These are phyloP conservation scores for Chelonus insularis DNA, from an alignment of 1,140 invertebrate species.

Conservation along the genomic window DNA sequence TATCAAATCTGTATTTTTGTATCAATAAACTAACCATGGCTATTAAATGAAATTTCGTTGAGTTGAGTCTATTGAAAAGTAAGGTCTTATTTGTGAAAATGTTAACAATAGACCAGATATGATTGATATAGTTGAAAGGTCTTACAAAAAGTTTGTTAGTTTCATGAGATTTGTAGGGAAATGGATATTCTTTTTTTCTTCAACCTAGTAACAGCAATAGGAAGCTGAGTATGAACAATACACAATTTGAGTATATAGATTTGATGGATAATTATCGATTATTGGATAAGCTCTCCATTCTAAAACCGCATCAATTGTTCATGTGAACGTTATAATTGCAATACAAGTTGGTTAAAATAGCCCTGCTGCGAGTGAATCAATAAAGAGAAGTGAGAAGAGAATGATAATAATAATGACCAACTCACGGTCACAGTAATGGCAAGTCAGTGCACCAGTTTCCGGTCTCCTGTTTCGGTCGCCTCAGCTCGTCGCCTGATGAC, in stretches of 20 bases:
- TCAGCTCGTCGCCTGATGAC: neutral
- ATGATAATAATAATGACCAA: constrained; percentile 3
- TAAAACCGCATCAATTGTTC: constrained; percentile 21
- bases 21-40: no score
- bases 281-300: constrained; percentile 12
- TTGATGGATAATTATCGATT: constrained; percentile 24
- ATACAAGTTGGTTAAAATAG: neutral
- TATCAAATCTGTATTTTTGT: no score
- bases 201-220: neutral
- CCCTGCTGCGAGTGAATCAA: neutral
- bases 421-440: neutral
- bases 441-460: neutral
- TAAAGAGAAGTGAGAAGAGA: neutral
- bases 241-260: neutral
- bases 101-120: no score
- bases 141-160: no score
- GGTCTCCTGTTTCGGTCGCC: constrained; percentile 1
- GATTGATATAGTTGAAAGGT: no score
- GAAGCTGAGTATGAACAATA: neutral
- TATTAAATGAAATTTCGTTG: no score
- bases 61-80: no score
- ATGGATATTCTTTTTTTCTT: no score
- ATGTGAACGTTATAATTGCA: neutral
- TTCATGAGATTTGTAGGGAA: no score
- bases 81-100: no score